Evolutionary conservation across 92 coral and sea anemone genomes (phyloP).

Genomic region (Montipora capitata): DNA sequence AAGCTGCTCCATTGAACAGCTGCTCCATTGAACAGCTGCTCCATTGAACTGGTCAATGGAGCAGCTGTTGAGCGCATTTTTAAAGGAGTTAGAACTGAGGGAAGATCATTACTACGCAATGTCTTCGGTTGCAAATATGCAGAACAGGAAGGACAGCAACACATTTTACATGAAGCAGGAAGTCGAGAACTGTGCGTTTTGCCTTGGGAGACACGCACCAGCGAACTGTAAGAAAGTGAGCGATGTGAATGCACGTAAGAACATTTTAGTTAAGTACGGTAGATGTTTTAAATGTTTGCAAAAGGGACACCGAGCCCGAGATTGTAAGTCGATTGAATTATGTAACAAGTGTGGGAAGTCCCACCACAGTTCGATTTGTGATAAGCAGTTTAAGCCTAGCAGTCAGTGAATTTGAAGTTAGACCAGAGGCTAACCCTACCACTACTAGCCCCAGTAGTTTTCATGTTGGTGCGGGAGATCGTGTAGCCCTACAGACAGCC

Average conservation of each 20-base stretch:
- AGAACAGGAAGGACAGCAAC: neutral
- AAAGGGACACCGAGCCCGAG: slow-evolving; percentile 43
- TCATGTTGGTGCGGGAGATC: slow-evolving; percentile 14
- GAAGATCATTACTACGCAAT: too few relatives aligned
- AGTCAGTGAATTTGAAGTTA: too few relatives aligned
- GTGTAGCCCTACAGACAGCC: slow-evolving; percentile 53
- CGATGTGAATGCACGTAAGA: slow-evolving; percentile 18
- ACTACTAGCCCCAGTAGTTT: slow-evolving; percentile 23
- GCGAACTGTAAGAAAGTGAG: slow-evolving; percentile 41
- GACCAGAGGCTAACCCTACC: too few relatives aligned
- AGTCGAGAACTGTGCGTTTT: slow-evolving; percentile 24
- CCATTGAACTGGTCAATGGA: slow-evolving; percentile 41
- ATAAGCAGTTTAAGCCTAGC: too few relatives aligned
- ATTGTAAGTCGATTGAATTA: slow-evolving; percentile 32
- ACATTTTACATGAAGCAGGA: slow-evolving; percentile 17
- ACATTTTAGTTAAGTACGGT: slow-evolving; percentile 31
- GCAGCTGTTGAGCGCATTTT: too few relatives aligned
- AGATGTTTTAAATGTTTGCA: slow-evolving; percentile 59
- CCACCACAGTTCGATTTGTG: slow-evolving; percentile 16
- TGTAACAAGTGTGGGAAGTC: slow-evolving; percentile 58
- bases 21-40: too few relatives aligned
- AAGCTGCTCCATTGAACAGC: too few relatives aligned
- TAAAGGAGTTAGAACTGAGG: too few relatives aligned
- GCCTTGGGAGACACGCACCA: slow-evolving; percentile 17
- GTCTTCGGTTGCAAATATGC: too few relatives aligned